Percentiles rank a stretch among this genome's conserved stretches.
Evolutionary conservation across 2,888 invertebrate genomes (phyloP).

Genomic region (Escarpia spicata): DNA sequence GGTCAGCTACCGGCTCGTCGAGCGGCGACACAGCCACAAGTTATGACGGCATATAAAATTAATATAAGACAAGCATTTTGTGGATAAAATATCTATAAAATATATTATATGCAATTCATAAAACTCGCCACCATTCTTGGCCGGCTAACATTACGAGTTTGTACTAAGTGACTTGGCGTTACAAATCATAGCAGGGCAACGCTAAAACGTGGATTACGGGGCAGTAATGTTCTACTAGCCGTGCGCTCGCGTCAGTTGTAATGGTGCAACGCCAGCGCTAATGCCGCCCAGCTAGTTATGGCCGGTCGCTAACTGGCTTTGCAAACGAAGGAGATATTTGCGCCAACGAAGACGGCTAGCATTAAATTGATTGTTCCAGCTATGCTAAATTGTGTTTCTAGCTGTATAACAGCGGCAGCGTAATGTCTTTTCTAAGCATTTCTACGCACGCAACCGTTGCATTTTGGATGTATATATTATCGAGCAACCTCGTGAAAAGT

Average conservation of each 20-base stretch:
- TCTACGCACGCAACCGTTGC: not conserved
- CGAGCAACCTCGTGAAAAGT: not conserved
- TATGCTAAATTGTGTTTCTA: not conserved
- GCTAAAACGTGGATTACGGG: not conserved
- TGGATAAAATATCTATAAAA: conserved; percentile 16
- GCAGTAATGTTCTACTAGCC: not conserved
- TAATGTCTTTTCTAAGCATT: not conserved
- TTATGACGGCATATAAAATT: conserved; percentile 16
- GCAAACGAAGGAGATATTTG: conserved; percentile 12
- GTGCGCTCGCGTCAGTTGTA: not conserved
- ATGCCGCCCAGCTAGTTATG: not conserved
- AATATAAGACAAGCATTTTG: conserved; percentile 16
- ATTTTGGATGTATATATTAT: not conserved
- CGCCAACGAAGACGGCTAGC: not conserved
- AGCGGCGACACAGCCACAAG: not conserved
- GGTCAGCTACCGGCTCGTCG: not conserved
- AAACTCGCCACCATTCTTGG: conserved; percentile 5
- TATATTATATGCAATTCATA: conserved; percentile 11
- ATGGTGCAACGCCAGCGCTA: not conserved
- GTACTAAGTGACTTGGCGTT: conserved; percentile 12
- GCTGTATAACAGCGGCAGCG: not conserved
- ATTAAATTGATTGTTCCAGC: not conserved
- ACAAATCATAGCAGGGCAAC: not conserved
- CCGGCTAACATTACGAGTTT: not conserved
- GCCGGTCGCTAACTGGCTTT: conserved; percentile 10